Conservation (phyloP, 2,797 vertebrate genomes). For the Catamblyrhynchus diadema region DNA sequence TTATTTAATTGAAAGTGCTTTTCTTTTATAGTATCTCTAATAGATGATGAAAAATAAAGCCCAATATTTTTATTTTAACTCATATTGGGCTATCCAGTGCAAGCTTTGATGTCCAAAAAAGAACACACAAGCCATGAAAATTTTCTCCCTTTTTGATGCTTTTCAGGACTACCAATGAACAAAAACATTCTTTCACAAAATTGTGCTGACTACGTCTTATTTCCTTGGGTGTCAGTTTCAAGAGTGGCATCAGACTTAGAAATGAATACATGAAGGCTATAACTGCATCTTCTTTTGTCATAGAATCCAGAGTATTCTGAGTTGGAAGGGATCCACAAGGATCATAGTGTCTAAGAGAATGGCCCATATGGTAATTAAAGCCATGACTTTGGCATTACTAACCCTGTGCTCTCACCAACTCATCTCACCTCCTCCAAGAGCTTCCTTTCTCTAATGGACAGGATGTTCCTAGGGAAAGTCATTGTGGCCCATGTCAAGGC, state of each 20-base stretch:
- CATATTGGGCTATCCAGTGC: background rate
- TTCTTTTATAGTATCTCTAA: background rate
- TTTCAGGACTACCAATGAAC: background rate
- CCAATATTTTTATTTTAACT: background rate
- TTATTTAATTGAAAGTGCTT: background rate
- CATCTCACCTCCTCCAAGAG: background rate
- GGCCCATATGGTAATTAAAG: fast-evolving
- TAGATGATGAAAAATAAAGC: background rate
- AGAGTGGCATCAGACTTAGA: background rate
- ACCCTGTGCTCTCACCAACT: background rate
- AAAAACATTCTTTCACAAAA: background rate
- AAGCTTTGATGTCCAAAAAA: background rate
- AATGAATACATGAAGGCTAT: background rate
- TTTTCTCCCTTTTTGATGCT: background rate
- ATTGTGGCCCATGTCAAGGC: background rate
- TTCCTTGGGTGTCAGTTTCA: background rate
- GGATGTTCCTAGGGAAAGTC: background rate
- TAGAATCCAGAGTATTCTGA: background rate
- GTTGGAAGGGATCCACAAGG: background rate
- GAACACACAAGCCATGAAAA: background rate
- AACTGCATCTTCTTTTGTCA: background rate
- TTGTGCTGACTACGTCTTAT: background rate
- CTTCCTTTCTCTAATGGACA: background rate
- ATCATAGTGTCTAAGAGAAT: background rate
- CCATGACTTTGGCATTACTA: background rate